These are phyloP conservation scores for Lasiurus borealis DNA, from an alignment of 2,113 vertebrate species.

Conservation along the genomic window DNA sequence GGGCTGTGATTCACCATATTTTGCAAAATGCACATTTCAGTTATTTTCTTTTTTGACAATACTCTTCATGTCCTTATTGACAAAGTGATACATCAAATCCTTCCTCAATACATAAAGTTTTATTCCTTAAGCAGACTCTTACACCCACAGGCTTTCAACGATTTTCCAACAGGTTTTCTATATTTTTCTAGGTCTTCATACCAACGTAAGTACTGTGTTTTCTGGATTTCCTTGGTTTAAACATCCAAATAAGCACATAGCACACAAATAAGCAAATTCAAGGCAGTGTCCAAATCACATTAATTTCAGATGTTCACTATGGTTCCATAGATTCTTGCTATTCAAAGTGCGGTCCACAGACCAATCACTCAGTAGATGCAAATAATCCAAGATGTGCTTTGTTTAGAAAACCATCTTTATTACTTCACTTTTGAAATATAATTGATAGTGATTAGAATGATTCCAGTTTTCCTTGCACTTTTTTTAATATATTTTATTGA, in stretches of 20 bases:
- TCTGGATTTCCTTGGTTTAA: not conserved
- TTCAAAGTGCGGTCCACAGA: not conserved
- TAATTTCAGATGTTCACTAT: not conserved
- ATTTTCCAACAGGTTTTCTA: not conserved
- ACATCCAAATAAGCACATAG: not conserved
- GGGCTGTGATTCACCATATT: not conserved
- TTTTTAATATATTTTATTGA: no score
- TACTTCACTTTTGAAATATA: constrained; percentile 2
- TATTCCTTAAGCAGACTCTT: constrained; percentile 26
- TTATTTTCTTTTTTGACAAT: not conserved
- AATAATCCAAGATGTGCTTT: not conserved
- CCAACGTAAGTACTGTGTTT: not conserved
- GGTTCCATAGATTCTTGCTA: not conserved
- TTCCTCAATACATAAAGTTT: not conserved
- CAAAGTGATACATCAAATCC: not conserved
- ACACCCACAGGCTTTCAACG: not conserved
- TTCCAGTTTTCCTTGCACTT: no score
- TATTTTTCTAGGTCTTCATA: not conserved
- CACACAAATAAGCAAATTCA: not conserved
- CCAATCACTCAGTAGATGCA: not conserved
- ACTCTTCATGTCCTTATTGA: not conserved
- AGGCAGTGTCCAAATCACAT: not conserved
- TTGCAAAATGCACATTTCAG: not conserved
- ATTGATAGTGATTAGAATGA: not conserved
- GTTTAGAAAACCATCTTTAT: not conserved